phyloP scores from a whole-genome alignment of 2,888 invertebrate species.

The Tethea ocularis region DNA sequence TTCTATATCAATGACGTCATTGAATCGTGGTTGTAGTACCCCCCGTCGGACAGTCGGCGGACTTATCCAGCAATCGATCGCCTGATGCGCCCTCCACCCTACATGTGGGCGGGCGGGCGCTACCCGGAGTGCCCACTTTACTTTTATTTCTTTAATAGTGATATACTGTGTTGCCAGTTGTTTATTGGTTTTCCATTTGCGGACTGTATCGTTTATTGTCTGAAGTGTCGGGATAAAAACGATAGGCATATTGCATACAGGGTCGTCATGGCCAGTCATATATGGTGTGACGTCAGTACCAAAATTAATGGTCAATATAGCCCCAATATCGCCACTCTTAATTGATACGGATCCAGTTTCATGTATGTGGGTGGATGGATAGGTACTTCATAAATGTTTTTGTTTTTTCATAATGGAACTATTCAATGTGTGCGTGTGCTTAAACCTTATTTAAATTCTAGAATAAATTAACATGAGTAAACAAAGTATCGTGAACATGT shows the following conservation, averaged over 20 bases:
- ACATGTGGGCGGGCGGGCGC: conserved; percentile 41
- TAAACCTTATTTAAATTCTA: not conserved
- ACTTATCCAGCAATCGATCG: conserved; percentile 1
- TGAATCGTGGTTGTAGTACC: conserved; percentile 22
- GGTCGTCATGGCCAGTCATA: no score
- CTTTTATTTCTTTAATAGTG: conserved; percentile 42
- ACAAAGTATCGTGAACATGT: not conserved
- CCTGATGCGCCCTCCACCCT: conserved; percentile 26
- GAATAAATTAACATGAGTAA: not conserved
- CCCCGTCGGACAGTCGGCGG: conserved; percentile 24
- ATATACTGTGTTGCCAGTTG: conserved; percentile 36
- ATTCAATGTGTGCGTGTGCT: no score
- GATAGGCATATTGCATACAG: not conserved
- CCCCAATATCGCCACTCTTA: not conserved
- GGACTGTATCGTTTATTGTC: not conserved
- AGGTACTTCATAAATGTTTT: no score
- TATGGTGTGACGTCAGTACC: not conserved
- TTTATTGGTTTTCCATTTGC: conserved; percentile 3
- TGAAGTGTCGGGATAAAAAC: not conserved
- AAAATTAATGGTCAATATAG: not conserved
- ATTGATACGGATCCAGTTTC: not conserved
- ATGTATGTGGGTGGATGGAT: no score
- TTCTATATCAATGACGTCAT: conserved; percentile 4
- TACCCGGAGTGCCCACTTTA: conserved; percentile 27
- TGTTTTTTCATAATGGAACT: no score